Evolutionary conservation across 2,888 invertebrate species (phyloP).

Genomic region (Liposcelis brunnea): DNA sequence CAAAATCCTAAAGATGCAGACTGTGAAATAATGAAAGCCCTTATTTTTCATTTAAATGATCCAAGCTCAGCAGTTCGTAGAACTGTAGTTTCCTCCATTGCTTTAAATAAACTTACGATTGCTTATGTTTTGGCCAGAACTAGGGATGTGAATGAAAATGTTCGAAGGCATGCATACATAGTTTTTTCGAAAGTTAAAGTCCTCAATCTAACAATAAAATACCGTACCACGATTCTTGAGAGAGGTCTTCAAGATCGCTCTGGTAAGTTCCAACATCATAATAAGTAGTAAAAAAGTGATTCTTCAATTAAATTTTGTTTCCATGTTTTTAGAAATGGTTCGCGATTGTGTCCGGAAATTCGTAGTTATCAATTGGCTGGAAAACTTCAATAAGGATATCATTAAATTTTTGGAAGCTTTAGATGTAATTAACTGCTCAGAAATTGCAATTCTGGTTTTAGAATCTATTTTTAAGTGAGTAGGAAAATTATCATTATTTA

Average conservation of each 20-base stretch:
- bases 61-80: slow-evolving; percentile 2
- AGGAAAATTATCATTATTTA: neutral
- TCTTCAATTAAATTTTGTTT: neutral
- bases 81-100: slow-evolving; percentile 4
- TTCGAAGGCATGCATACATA: neutral
- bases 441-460: neutral
- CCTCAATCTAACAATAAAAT: neutral
- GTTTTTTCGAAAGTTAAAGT: slow-evolving; percentile 4
- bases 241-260: slow-evolving; percentile 3
- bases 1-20: slow-evolving; percentile 3
- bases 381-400: neutral
- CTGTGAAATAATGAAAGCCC: slow-evolving; percentile 1
- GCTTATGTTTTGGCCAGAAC: neutral
- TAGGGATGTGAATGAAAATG: slow-evolving; percentile 3
- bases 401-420: neutral
- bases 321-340: neutral
- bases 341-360: neutral
- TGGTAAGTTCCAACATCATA: slow-evolving; percentile 2
- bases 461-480: neutral
- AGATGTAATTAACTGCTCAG: neutral
- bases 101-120: neutral
- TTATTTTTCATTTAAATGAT: slow-evolving; percentile 5
- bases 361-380: neutral
- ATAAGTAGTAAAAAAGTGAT: neutral
- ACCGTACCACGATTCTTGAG: neutral